Percentiles rank a stretch among this genome's conserved stretches.
Conservation (phyloP, 64 coral and sea anemone species). For the Porites lutea region DNA sequence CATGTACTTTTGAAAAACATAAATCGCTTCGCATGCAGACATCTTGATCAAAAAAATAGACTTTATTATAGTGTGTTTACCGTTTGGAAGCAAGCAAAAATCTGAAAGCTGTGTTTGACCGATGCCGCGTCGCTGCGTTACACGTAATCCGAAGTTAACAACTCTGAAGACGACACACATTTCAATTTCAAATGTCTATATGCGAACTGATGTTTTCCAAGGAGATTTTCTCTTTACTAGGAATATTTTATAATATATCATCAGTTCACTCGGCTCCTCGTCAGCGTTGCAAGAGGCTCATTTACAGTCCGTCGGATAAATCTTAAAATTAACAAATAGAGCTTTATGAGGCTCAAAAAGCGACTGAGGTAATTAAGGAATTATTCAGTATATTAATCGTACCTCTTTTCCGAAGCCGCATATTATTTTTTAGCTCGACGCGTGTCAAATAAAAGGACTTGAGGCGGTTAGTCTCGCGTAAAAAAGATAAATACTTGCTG, state of each 20-base stretch:
- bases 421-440: background rate
- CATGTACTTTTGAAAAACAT: constrained; percentile 18
- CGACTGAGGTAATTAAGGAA: constrained; percentile 7
- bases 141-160: background rate
- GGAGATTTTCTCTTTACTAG: background rate
- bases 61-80: constrained; percentile 18
- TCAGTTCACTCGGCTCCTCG: background rate
- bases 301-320: background rate
- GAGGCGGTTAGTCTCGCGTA: background rate
- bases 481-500: too few relatives aligned
- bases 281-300: background rate
- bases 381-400: constrained; percentile 41
- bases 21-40: background rate
- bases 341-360: background rate
- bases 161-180: background rate
- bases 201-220: background rate
- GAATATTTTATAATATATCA: too few relatives aligned
- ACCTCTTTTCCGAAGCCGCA: background rate
- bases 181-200: constrained; percentile 14
- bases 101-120: constrained; percentile 28
- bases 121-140: background rate
- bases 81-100: background rate
- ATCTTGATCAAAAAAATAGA: constrained; percentile 29
- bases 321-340: constrained; percentile 19
- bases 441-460: background rate